Percentiles rank a stretch among this genome's conserved stretches.
Conservation (phyloP, 2,888 invertebrate genomes). For the Macrophya alboannulata region DNA sequence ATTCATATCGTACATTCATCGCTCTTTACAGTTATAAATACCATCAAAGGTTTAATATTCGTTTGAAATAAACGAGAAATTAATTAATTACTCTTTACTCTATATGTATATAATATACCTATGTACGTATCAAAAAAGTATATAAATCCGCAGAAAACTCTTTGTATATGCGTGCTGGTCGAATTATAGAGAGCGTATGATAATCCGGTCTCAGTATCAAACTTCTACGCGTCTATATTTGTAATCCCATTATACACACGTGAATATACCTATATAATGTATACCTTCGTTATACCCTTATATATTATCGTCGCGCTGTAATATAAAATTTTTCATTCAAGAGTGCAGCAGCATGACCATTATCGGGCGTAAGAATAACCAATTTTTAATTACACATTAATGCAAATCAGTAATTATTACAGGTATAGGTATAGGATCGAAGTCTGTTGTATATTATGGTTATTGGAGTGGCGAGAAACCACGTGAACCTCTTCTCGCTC, state of each 20-base stretch:
- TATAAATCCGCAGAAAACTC: background rate
- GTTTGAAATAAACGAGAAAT: slow-evolving; percentile 13
- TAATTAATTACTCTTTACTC: slow-evolving; percentile 16
- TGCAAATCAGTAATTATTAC: slow-evolving; percentile 23
- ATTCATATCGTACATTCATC: background rate
- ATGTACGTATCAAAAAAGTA: background rate
- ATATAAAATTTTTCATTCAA: background rate
- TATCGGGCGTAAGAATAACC: background rate
- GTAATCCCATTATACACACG: background rate
- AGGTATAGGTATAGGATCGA: background rate
- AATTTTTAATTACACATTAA: slow-evolving; percentile 32
- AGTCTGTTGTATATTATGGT: background rate
- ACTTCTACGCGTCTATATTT: background rate
- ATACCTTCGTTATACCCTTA: no score
- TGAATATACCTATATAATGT: background rate
- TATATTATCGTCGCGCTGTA: background rate
- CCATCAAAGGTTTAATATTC: slow-evolving; percentile 16
- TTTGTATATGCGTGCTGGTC: background rate
- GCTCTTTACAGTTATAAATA: background rate
- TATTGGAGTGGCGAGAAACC: slow-evolving; percentile 6
- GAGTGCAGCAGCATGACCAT: background rate
- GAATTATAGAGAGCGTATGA: background rate
- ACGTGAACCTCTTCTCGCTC: no score
- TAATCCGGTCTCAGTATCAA: background rate
- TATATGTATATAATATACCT: background rate